Percentiles rank a stretch among this genome's conserved stretches.
phyloP scores from a whole-genome alignment of 35 echinoderm and acorn worm species.

The Acanthaster planci region DNA sequence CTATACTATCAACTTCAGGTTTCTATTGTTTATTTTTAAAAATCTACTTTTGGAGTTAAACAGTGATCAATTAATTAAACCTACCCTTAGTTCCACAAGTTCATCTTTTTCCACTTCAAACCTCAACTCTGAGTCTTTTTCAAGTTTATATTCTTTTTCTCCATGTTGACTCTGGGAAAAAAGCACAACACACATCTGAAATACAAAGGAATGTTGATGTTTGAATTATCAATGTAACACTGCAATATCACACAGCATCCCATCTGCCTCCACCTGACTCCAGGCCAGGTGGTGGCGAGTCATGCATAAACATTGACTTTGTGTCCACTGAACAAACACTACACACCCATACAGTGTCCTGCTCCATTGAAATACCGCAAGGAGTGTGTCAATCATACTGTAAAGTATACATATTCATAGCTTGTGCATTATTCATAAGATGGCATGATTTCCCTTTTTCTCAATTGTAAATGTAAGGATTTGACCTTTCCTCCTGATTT shows the following conservation, averaged over 20 bases:
- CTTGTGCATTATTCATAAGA: not conserved
- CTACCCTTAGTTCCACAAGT: slow-evolving; percentile 10
- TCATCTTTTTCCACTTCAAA: slow-evolving; percentile 91
- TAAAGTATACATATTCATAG: too few species aligned
- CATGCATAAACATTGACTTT: too few species aligned
- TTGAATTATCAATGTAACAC: not conserved
- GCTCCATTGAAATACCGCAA: too few species aligned
- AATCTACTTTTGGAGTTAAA: too few species aligned
- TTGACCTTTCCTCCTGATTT: not conserved
- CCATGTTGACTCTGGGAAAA: slow-evolving; percentile 27
- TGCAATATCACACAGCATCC: slow-evolving; percentile 8
- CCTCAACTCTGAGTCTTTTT: slow-evolving; percentile 64
- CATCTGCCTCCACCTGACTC: not conserved
- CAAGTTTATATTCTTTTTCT: slow-evolving; percentile 50
- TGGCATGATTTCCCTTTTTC: not conserved
- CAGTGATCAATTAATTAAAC: too few species aligned
- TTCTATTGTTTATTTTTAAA: too few species aligned
- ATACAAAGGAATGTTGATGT: not conserved
- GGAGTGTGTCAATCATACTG: too few species aligned
- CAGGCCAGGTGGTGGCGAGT: too few species aligned
- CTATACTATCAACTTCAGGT: too few species aligned
- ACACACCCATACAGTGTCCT: too few species aligned
- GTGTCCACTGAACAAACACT: too few species aligned
- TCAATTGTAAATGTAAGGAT: not conserved
- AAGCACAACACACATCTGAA: not conserved